Percentiles rank a stretch among this genome's conserved stretches.
Conservation (phyloP, 2,888 invertebrate genomes). For the Hanleya hanleyi region DNA sequence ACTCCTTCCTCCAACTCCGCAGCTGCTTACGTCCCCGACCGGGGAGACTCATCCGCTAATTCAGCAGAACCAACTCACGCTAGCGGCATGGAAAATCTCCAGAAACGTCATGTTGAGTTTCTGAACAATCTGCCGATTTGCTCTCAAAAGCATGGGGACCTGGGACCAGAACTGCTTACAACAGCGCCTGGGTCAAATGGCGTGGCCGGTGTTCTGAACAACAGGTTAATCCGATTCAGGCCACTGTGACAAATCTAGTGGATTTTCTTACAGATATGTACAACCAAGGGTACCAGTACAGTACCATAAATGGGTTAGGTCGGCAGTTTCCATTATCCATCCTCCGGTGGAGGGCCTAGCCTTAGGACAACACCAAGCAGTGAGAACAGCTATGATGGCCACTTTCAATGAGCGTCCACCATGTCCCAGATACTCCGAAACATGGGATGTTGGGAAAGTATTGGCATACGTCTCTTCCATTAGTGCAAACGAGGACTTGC, state of each 20-base stretch:
- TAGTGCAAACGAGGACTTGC: not conserved
- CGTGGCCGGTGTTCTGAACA: constrained; percentile 19
- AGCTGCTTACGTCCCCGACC: not conserved
- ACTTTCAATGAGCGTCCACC: constrained; percentile 22
- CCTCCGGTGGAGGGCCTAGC: constrained; percentile 5
- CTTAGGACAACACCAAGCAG: constrained; percentile 4
- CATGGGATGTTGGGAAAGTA: constrained; percentile 16
- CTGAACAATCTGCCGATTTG: constrained; percentile 17
- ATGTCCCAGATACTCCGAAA: constrained; percentile 13
- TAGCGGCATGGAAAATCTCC: constrained; percentile 24
- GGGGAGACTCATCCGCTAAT: constrained; percentile 12
- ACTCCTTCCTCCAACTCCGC: constrained; percentile 1
- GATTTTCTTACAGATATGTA: constrained; percentile 11
- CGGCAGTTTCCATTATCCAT: constrained; percentile 17
- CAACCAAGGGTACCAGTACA: constrained; percentile 1
- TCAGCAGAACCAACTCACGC: not conserved
- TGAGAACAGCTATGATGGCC: constrained; percentile 16
- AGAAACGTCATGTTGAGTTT: constrained; percentile 12
- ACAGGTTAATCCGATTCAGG: constrained; percentile 21
- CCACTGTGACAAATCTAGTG: constrained; percentile 17
- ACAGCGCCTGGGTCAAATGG: constrained; percentile 22
- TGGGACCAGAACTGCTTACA: constrained; percentile 22
- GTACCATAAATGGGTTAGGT: constrained; percentile 15
- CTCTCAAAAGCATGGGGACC: not conserved
- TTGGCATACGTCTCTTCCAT: not conserved